phyloP scores from a whole-genome alignment of 2,888 invertebrate genomes.

The Crossocerus cetratus region DNA sequence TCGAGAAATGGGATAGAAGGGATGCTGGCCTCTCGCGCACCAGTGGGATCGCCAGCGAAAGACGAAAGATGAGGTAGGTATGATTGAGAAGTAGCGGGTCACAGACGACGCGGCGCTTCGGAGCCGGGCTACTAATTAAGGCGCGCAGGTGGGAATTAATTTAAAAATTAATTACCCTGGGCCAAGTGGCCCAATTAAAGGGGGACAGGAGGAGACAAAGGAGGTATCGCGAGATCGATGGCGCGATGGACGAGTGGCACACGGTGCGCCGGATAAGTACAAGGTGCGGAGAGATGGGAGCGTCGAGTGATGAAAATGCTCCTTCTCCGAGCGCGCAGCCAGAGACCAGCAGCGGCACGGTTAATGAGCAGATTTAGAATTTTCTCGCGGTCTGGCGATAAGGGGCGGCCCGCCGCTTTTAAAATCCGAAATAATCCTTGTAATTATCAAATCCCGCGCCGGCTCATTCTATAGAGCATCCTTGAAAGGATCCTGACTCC shows the following conservation, averaged over 20 bases:
- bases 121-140: constrained; percentile 29
- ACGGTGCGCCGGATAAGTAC: neutral
- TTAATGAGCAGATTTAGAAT: constrained; percentile 74
- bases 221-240: constrained; percentile 50
- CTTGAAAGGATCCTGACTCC: constrained; percentile 74
- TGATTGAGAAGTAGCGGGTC: no score
- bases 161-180: constrained; percentile 58
- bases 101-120: neutral
- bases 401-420: constrained; percentile 64
- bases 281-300: constrained; percentile 5
- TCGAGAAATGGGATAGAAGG: no score
- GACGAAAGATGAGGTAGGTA: no score
- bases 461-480: constrained; percentile 64
- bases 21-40: no score
- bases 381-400: constrained; percentile 76
- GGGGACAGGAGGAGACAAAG: constrained; percentile 51
- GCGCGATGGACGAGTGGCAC: constrained; percentile 21
- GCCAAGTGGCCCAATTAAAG: constrained; percentile 62
- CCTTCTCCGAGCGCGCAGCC: constrained; percentile 20
- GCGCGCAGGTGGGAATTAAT: constrained; percentile 33
- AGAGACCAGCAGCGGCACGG: constrained; percentile 39
- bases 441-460: constrained; percentile 75
- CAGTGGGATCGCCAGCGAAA: no score
- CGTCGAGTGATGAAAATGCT: constrained; percentile 35
- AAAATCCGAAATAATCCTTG: constrained; percentile 74